Evolutionary conservation across 1,140 invertebrate genomes (phyloP).

Genomic region (Chlorops oryzae): DNA sequence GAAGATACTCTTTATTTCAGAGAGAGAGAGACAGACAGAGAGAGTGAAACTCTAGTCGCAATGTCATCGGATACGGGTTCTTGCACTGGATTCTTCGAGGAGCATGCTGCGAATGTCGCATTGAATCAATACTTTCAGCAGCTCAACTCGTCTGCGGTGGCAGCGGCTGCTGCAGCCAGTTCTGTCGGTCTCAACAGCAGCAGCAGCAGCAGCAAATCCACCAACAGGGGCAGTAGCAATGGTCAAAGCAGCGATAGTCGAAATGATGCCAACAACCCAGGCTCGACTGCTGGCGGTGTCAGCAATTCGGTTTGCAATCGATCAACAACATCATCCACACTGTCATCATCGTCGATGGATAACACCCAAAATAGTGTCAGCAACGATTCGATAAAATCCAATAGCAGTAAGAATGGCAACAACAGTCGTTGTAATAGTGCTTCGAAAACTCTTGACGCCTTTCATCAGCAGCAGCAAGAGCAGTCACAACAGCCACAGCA

Average conservation of each 20-base stretch:
- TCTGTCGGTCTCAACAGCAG: slow-evolving; percentile 3
- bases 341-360: slow-evolving; percentile 29
- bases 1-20: too few relatives aligned
- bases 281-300: slow-evolving; percentile 5
- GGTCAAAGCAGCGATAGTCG: slow-evolving; percentile 21
- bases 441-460: neutral
- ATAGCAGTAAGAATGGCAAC: neutral
- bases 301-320: neutral
- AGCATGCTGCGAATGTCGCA: slow-evolving; percentile 38
- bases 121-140: slow-evolving; percentile 43
- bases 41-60: neutral
- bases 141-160: slow-evolving; percentile 32
- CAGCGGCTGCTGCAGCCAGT: slow-evolving; percentile 12
- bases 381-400: slow-evolving; percentile 39
- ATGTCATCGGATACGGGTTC: slow-evolving; percentile 40
- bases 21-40: too few relatives aligned
- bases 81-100: slow-evolving; percentile 39
- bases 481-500: slow-evolving; percentile 11
- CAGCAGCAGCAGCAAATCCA: slow-evolving; percentile 7
- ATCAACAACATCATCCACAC: too few relatives aligned
- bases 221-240: slow-evolving; percentile 19
- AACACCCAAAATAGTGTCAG: slow-evolving; percentile 40
- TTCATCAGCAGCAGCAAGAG: slow-evolving; percentile 1
- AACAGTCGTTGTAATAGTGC: neutral
- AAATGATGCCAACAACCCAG: slow-evolving; percentile 10